A percentile compares a stretch with the other conserved stretches of the same genome.
phyloP scores from a whole-genome alignment of 2,797 vertebrate species.

The Sebastes matsubarae region DNA sequence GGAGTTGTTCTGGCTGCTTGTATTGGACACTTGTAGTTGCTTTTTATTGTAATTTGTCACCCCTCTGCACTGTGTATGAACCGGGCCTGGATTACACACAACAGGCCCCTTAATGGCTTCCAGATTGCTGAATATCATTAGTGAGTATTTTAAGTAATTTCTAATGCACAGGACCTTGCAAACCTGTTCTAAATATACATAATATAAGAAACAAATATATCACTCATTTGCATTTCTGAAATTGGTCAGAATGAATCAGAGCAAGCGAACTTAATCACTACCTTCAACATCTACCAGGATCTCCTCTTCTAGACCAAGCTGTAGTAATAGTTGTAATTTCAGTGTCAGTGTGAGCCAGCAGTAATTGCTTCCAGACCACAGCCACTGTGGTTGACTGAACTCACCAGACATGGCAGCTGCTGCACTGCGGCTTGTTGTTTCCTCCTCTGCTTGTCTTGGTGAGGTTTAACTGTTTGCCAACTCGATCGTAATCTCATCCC shows the following conservation, averaged over 20 bases:
- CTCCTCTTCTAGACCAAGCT: conserved; percentile 7
- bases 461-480: conserved; percentile 24
- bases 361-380: conserved; percentile 62
- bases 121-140: neutral
- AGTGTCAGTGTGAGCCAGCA: conserved; percentile 27
- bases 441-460: conserved; percentile 22
- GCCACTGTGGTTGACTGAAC: conserved; percentile 35
- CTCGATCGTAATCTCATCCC: conserved; percentile 48
- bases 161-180: neutral
- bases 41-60: neutral
- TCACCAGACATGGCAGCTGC: conserved; percentile 31
- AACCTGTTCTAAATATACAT: neutral
- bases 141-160: neutral
- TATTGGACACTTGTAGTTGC: neutral
- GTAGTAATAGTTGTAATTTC: conserved; percentile 41
- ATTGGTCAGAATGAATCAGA: conserved; percentile 24
- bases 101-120: neutral
- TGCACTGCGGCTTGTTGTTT: conserved; percentile 24
- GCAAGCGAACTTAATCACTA: neutral
- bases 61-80: neutral
- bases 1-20: neutral
- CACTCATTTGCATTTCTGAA: conserved; percentile 7
- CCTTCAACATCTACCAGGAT: conserved; percentile 8
- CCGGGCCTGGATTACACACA: neutral
- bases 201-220: neutral